Evolutionary conservation across 1,140 invertebrate genomes (phyloP).

Genomic region (Drosophila varians): DNA sequence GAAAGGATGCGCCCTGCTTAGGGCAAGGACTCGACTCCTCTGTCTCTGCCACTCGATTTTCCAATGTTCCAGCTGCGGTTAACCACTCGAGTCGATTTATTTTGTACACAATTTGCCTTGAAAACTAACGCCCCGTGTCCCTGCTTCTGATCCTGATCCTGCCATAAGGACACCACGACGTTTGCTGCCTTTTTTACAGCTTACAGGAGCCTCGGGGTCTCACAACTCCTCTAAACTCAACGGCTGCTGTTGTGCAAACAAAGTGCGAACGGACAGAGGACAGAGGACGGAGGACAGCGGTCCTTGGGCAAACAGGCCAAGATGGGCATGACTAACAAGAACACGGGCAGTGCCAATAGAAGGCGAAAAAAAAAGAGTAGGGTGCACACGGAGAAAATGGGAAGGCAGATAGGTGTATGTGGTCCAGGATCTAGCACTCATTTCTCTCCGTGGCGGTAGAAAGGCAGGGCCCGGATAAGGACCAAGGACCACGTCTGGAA

Average conservation of each 20-base stretch:
- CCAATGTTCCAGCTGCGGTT: slow-evolving; percentile 57
- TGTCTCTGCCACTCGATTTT: neutral
- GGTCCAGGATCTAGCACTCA: neutral
- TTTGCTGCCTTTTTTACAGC: slow-evolving; percentile 59
- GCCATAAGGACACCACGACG: slow-evolving; percentile 50
- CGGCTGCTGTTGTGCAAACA: slow-evolving; percentile 50
- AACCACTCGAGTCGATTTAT: slow-evolving; percentile 78
- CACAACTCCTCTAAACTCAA: neutral
- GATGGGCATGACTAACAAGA: slow-evolving; percentile 32
- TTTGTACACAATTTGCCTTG: slow-evolving; percentile 74
- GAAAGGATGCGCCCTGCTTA: slow-evolving; percentile 57
- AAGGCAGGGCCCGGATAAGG: too few species aligned
- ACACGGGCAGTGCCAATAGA: slow-evolving; percentile 6
- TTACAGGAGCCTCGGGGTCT: slow-evolving; percentile 25
- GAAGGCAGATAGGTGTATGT: too few species aligned
- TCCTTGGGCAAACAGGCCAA: slow-evolving; percentile 40
- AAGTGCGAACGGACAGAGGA: slow-evolving; percentile 37
- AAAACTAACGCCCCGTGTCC: slow-evolving; percentile 49
- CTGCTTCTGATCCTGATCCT: slow-evolving; percentile 3
- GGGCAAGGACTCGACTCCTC: neutral
- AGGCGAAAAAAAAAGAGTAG: neutral
- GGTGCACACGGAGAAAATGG: neutral
- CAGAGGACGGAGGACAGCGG: neutral
- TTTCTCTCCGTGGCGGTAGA: slow-evolving; percentile 24
- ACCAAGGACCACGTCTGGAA: slow-evolving; percentile 35